These are phyloP conservation scores for Maccullochella peelii DNA, from an alignment of 2,113 vertebrate genomes.

Conservation along the genomic window DNA sequence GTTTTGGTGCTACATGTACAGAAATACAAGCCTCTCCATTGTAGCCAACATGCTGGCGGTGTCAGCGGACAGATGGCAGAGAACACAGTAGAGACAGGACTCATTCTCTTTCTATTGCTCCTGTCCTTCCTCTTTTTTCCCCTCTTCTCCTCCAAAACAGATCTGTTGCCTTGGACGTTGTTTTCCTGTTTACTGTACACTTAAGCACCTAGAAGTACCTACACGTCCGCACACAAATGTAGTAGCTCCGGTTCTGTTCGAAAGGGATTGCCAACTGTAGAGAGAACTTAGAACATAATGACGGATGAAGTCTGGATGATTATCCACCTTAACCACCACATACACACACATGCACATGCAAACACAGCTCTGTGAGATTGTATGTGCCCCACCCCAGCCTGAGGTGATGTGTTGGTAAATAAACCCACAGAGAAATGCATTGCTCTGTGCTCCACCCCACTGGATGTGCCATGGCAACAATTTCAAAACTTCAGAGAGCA, in stretches of 20 bases:
- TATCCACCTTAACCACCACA: constrained; percentile 22
- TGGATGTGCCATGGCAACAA: constrained; percentile 64
- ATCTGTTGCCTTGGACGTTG: constrained; percentile 82
- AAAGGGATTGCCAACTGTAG: constrained; percentile 52
- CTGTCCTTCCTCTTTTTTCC: constrained; percentile 58
- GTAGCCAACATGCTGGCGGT: constrained; percentile 72
- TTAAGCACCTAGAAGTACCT: constrained; percentile 73
- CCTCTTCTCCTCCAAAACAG: constrained; percentile 55
- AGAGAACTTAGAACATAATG: constrained; percentile 38
- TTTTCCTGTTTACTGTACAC: constrained; percentile 77
- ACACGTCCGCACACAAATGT: constrained; percentile 54
- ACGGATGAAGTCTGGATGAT: constrained; percentile 29
- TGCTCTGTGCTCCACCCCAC: constrained; percentile 58
- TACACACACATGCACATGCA: constrained; percentile 40
- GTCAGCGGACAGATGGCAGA: constrained; percentile 67
- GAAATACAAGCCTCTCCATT: constrained; percentile 76
- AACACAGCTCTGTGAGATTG: constrained; percentile 73
- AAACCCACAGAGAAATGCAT: constrained; percentile 53
- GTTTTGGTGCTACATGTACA: constrained; percentile 81
- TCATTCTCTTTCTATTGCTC: constrained; percentile 61
- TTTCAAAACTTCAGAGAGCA: constrained; percentile 64
- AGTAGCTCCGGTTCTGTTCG: constrained; percentile 48
- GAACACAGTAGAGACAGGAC: constrained; percentile 67
- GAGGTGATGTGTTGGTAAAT: constrained; percentile 62
- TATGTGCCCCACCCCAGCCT: constrained; percentile 58